A percentile compares a stretch with the other conserved stretches of the same genome.
phyloP scores from a whole-genome alignment of 53 echinoderm and acorn worm genomes.

The Zoroaster sp. region DNA sequence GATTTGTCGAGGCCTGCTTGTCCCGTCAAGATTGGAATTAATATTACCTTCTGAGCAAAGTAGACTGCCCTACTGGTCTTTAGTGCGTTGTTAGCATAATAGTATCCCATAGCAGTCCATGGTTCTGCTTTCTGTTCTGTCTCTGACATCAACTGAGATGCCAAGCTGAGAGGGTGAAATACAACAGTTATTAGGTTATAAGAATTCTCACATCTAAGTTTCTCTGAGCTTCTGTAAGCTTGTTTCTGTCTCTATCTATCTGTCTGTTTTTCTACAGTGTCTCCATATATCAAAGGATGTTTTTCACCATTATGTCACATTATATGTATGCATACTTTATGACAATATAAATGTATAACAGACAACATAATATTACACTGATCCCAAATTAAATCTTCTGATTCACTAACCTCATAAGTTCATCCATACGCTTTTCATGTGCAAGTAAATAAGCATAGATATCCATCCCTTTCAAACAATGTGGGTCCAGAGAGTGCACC shows the following conservation, averaged over 20 bases:
- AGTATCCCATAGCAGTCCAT: conserved; percentile 98
- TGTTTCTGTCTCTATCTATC: too few species aligned
- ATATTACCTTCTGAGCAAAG: conserved; percentile 96
- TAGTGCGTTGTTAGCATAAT: conserved; percentile 62
- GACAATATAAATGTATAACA: too few species aligned
- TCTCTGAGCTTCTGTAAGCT: too few species aligned
- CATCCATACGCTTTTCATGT: conserved; percentile 77
- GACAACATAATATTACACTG: too few species aligned
- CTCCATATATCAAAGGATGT: too few species aligned
- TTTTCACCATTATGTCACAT: too few species aligned
- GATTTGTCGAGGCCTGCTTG: not conserved
- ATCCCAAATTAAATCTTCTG: too few species aligned
- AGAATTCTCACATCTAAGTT: too few species aligned
- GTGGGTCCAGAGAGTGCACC: conserved; percentile 80
- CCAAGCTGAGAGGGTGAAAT: conserved; percentile 81
- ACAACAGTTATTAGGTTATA: too few species aligned
- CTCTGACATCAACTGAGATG: conserved; percentile 80
- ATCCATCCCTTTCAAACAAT: conserved; percentile 90
- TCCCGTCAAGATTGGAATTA: not conserved
- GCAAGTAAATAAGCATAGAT: conserved; percentile 89
- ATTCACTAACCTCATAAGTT: conserved; percentile 73
- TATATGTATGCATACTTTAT: too few species aligned
- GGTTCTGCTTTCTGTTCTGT: conserved; percentile 88
- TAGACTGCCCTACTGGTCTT: conserved; percentile 91
- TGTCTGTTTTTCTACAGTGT: too few species aligned